Evolutionary conservation across 1,140 invertebrate genomes (phyloP).

Genomic region (Aphidius gifuensis): DNA sequence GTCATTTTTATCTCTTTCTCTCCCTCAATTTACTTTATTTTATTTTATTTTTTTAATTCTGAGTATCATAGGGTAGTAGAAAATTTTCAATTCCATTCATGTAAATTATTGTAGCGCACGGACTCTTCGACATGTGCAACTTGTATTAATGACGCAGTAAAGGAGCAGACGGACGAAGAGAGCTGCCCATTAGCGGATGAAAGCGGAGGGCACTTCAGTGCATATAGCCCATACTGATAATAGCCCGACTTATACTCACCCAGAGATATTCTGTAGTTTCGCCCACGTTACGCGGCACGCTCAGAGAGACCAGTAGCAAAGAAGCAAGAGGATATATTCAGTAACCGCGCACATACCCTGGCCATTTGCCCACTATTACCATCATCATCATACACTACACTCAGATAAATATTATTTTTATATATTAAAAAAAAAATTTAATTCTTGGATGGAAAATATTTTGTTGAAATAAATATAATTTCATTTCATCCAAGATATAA

Average conservation of each 20-base stretch:
- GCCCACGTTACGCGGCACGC: constrained; percentile 39
- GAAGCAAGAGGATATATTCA: constrained; percentile 3
- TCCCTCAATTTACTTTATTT: constrained; percentile 14
- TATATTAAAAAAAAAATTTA: too few species aligned
- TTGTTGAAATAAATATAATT: too few species aligned
- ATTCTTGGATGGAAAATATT: too few species aligned
- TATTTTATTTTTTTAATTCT: constrained; percentile 21
- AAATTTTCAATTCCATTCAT: constrained; percentile 59
- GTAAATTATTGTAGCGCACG: constrained; percentile 57
- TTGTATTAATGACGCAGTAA: constrained; percentile 56
- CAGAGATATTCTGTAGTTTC: constrained; percentile 45
- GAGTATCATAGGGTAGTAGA: constrained; percentile 22
- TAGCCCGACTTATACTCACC: constrained; percentile 53
- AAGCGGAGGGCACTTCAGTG: constrained; percentile 52
- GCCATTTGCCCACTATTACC: constrained; percentile 38
- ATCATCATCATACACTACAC: not conserved
- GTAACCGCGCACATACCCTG: constrained; percentile 28
- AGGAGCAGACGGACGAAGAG: constrained; percentile 47
- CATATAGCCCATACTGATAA: constrained; percentile 50
- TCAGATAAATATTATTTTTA: too few species aligned
- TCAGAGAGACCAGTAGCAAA: constrained; percentile 11
- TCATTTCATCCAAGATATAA: too few species aligned
- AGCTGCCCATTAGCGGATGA: constrained; percentile 56
- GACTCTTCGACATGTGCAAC: constrained; percentile 55
- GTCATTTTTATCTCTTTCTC: constrained; percentile 24